Evolutionary conservation across 2,797 vertebrate genomes (phyloP).

Genomic region (Scolopax rusticola): DNA sequence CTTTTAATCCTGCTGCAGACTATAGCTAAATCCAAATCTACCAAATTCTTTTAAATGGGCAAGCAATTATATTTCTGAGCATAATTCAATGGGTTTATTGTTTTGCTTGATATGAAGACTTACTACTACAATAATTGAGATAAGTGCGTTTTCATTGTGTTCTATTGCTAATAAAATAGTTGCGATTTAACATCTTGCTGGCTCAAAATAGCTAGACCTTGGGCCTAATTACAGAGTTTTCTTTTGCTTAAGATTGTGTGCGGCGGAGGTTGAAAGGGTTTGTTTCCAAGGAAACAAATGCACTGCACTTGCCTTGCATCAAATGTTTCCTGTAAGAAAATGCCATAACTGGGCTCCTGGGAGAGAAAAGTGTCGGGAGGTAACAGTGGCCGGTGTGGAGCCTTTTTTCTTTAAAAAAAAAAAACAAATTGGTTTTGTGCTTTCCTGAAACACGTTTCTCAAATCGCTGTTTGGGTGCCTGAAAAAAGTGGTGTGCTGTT

Average conservation of each 20-base stretch:
- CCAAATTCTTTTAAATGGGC: background rate
- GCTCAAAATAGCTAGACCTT: constrained; percentile 75
- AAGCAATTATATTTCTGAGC: background rate
- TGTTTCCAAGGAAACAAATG: constrained; percentile 85
- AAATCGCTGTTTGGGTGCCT: background rate
- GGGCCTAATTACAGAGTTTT: constrained; percentile 68
- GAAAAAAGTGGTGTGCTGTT: background rate
- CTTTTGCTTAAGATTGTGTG: constrained; percentile 65
- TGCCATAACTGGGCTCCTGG: constrained; percentile 50
- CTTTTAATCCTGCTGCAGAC: background rate
- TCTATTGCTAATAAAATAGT: constrained; percentile 40
- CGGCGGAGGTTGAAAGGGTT: constrained; percentile 75
- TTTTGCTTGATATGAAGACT: constrained; percentile 37
- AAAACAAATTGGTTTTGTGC: background rate
- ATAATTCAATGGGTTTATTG: background rate
- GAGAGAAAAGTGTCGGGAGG: constrained; percentile 1
- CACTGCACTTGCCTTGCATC: constrained; percentile 54
- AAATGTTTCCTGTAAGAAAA: constrained; percentile 69
- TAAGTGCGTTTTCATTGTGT: background rate
- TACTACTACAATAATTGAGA: constrained; percentile 1
- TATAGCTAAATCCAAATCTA: background rate
- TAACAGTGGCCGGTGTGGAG: background rate
- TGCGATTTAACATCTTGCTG: constrained; percentile 49
- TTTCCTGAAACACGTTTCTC: background rate
- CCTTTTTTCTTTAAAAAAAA: background rate